Evolutionary conservation across 2,113 vertebrate species (phyloP).

Genomic region (Brachionichthys hirsutus): DNA sequence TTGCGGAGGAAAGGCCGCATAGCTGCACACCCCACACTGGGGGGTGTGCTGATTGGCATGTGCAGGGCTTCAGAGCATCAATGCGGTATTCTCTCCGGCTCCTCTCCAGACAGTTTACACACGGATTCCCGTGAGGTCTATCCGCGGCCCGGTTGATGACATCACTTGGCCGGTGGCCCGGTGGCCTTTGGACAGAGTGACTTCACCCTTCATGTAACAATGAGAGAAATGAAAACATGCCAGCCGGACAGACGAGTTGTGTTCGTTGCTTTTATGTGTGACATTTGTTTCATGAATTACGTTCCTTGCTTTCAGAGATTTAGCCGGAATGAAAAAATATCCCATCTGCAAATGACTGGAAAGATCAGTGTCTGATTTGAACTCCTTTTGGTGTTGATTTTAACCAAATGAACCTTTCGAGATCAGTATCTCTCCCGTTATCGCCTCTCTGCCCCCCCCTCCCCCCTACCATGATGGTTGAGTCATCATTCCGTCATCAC

Average conservation of each 20-base stretch:
- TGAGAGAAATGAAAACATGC: slow-evolving; percentile 23
- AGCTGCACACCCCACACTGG: slow-evolving; percentile 50
- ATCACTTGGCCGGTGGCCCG: slow-evolving; percentile 49
- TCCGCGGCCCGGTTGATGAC: slow-evolving; percentile 27
- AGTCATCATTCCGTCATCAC: slow-evolving; percentile 15
- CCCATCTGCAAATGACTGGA: slow-evolving; percentile 40
- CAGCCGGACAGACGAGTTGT: slow-evolving; percentile 37
- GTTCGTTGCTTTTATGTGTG: slow-evolving; percentile 53
- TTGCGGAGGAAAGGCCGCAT: slow-evolving; percentile 60
- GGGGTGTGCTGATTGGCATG: slow-evolving; percentile 51
- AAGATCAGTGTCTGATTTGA: background rate
- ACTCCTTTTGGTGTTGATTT: background rate
- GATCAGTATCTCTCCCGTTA: no score
- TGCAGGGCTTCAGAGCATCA: slow-evolving; percentile 21
- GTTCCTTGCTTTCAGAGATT: slow-evolving; percentile 51
- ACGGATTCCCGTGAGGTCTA: slow-evolving; percentile 66
- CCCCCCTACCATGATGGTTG: slow-evolving; percentile 19
- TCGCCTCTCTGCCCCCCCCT: slow-evolving; percentile 18
- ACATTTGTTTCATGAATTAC: slow-evolving; percentile 33
- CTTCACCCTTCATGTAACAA: slow-evolving; percentile 50
- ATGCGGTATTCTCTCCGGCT: slow-evolving; percentile 40
- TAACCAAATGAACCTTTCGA: background rate
- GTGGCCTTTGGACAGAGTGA: slow-evolving; percentile 48
- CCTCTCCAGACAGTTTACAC: slow-evolving; percentile 36
- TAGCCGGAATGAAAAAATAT: slow-evolving; percentile 37